These are phyloP conservation scores for Dasyornis broadbenti DNA, from an alignment of 2,113 vertebrate genomes.

Conservation along the genomic window DNA sequence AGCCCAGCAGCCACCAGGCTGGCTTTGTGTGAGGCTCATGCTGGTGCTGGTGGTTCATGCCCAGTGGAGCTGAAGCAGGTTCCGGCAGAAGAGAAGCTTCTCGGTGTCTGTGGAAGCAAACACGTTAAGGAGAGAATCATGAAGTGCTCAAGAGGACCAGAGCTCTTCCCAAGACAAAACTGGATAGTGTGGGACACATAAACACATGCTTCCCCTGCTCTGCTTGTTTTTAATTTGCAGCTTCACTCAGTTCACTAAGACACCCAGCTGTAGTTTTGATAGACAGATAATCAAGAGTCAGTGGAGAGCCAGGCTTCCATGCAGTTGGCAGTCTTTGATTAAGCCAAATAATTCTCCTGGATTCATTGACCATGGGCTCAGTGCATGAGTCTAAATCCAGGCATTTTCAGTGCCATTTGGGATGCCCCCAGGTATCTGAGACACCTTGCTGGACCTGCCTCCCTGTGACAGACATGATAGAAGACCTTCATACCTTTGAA, in stretches of 20 bases:
- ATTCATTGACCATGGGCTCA: background rate
- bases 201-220: background rate
- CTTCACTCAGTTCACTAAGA: background rate
- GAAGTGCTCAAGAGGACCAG: background rate
- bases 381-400: background rate
- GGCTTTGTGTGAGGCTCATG: background rate
- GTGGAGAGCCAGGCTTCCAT: background rate
- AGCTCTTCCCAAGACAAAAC: background rate
- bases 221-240: background rate
- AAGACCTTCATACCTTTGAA: background rate
- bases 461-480: background rate
- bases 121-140: accelerated
- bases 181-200: background rate
- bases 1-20: background rate
- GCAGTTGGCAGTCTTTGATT: background rate
- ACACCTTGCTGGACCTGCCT: background rate
- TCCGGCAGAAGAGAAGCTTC: background rate
- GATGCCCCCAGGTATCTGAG: background rate
- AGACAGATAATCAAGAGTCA: background rate
- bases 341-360: background rate
- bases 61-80: background rate
- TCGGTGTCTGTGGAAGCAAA: background rate
- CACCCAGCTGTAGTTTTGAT: background rate
- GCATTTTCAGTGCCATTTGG: background rate
- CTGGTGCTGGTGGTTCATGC: background rate